Evolutionary conservation across 2,888 invertebrate species (phyloP), one percentile per base, ranked within the genome.

Genomic region (Taphrorychus bicolor): DNA sequence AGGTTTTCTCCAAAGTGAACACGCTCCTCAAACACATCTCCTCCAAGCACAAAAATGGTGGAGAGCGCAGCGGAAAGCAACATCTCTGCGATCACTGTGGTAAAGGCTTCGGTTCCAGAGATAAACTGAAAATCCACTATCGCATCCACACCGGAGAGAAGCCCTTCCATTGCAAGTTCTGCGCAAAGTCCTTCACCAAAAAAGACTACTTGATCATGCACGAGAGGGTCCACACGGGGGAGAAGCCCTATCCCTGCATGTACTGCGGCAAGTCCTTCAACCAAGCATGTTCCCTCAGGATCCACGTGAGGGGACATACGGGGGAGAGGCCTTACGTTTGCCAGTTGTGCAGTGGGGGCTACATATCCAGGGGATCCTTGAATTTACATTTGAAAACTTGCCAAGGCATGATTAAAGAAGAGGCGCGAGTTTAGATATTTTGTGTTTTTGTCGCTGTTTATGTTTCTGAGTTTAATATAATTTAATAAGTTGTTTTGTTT

Each of bases 1-100:
- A 78, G 62, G 75, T 76, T 3, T 81, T 80, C 68, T 76, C 76
- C 56, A 79, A 78, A 70, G 73, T 76, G 7, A 74, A 74, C 3
- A 80, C 77, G 1, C 74, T 87, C 1, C 83, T 83, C 75, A 80
- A 81, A 14, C 87, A 87, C 70, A 84, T 84, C 1, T 74, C 73
- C 0, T 78, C 81, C 11, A 85, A 74, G 59, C 78, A 78, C 53
- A 69, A 61, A 32, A 19, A 59, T 7, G 65, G 59, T 7, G 58
- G 61, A 5, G 70, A 66, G 3, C 22, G 53, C 16, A 73, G 74
- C 19, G 79, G 77, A 41, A 80, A 78, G 58, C 76, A 72, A 21
- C 77, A 79, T 51, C 72, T 80, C 7, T 81, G 81, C 64, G 79
- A 80, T 52, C 76, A 76, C 22, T 81, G 81, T 66, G 80, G 80